phyloP scores from a whole-genome alignment of 2,113 vertebrate genomes.

The Syngnathus floridae region DNA sequence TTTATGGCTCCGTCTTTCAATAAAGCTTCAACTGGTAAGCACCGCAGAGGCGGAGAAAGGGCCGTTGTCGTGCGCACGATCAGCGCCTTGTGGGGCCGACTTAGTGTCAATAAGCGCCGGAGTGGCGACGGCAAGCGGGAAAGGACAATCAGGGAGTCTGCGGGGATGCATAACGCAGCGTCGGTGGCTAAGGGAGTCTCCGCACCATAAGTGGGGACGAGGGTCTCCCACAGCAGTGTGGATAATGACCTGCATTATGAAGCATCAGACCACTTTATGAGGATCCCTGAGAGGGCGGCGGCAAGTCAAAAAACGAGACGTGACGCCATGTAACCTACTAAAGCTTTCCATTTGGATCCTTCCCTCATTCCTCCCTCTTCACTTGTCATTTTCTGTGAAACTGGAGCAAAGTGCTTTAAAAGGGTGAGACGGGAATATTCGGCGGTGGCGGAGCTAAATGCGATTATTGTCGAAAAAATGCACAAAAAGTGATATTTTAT shows the following conservation, averaged over 20 bases:
- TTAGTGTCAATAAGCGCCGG: conserved; percentile 60
- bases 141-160: conserved; percentile 63
- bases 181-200: conserved; percentile 42
- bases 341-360: conserved; percentile 42
- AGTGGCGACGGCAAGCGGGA: conserved; percentile 45
- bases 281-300: conserved; percentile 52
- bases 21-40: conserved; percentile 53
- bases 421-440: conserved; percentile 64
- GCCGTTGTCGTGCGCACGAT: conserved; percentile 55
- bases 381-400: conserved; percentile 69
- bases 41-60: conserved; percentile 51
- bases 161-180: conserved; percentile 57
- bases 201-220: conserved; percentile 53
- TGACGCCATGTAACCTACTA: conserved; percentile 47
- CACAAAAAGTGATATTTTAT: conserved; percentile 78
- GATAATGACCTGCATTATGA: conserved; percentile 71
- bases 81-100: conserved; percentile 64
- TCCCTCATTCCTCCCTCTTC: conserved; percentile 1
- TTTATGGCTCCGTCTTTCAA: conserved; percentile 59
- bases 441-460: conserved; percentile 58
- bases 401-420: conserved; percentile 73
- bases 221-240: conserved; percentile 62
- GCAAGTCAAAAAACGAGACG: conserved; percentile 55
- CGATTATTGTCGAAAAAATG: conserved; percentile 72
- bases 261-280: conserved; percentile 68